phyloP scores from a whole-genome alignment of 2,888 invertebrate genomes.

The Desoria tigrina region DNA sequence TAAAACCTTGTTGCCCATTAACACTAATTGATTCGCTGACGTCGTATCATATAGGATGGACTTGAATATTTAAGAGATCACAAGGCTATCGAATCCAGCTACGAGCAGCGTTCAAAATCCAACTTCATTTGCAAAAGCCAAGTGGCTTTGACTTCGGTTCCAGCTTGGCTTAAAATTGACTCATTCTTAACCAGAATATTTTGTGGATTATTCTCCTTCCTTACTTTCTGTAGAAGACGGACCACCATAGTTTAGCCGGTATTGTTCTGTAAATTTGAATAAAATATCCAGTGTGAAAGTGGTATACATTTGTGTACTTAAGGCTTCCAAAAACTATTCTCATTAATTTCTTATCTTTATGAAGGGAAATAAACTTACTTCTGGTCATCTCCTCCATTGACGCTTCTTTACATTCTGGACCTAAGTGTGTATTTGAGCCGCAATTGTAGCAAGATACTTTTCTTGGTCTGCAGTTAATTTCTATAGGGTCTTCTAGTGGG shows the following conservation, averaged over 20 bases:
- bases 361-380: constrained; percentile 44
- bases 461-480: constrained; percentile 36
- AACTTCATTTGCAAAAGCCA: too few species aligned
- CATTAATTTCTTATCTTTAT: neutral
- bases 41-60: too few species aligned
- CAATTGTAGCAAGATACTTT: constrained; percentile 87
- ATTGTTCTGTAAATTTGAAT: constrained; percentile 39
- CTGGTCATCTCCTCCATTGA: constrained; percentile 88
- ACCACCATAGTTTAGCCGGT: constrained; percentile 43
- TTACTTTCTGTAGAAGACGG: constrained; percentile 35
- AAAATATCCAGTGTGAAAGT: too few species aligned
- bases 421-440: constrained; percentile 79
- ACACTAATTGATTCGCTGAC: too few species aligned
- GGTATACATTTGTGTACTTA: neutral
- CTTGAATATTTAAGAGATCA: too few species aligned
- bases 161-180: too few species aligned
- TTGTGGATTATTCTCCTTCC: constrained; percentile 26
- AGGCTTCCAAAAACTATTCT: too few species aligned
- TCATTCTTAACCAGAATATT: too few species aligned
- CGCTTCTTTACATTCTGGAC: constrained; percentile 83
- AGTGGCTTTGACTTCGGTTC: too few species aligned
- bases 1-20: too few species aligned
- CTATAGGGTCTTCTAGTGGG: constrained; percentile 38
- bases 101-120: too few species aligned
- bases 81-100: too few species aligned